Evolutionary conservation across 2,113 vertebrate genomes (phyloP).

Genomic region (Microtus richardsoni): DNA sequence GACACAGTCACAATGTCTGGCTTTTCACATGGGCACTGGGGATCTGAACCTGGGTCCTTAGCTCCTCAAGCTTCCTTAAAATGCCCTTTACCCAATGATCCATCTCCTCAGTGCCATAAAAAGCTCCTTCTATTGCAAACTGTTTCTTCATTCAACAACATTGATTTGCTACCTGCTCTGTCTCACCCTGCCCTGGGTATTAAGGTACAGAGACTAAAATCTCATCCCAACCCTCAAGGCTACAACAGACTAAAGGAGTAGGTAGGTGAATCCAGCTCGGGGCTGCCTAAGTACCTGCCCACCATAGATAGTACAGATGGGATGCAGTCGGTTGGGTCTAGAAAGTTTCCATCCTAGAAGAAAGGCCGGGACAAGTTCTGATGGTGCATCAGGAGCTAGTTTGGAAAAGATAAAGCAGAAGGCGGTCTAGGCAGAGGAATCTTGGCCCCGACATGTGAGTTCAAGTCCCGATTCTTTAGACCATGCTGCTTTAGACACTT

Average conservation of each 20-base stretch:
- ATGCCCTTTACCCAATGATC: neutral
- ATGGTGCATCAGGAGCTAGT: neutral
- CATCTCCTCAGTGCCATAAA: neutral
- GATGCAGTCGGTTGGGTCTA: neutral
- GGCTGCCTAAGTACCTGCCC: rapidly evolving
- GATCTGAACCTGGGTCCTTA: neutral
- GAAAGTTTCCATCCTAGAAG: neutral
- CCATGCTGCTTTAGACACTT: neutral
- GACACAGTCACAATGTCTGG: neutral
- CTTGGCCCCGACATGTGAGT: neutral
- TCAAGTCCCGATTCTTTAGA: neutral
- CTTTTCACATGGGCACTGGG: neutral
- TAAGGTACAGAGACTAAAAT: neutral
- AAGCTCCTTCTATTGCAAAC: neutral
- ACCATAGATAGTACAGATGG: neutral
- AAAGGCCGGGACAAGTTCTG: neutral
- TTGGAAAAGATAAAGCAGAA: neutral
- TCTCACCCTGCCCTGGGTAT: neutral
- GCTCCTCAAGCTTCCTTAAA: neutral
- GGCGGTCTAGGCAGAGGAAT: neutral
- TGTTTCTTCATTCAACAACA: neutral
- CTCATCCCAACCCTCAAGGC: neutral
- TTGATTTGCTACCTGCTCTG: neutral
- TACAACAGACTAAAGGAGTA: neutral
- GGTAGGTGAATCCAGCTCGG: neutral